Percentiles rank a stretch among this genome's conserved stretches.
phyloP scores from a whole-genome alignment of 2,888 invertebrate genomes.

The Athetis lepigone region DNA sequence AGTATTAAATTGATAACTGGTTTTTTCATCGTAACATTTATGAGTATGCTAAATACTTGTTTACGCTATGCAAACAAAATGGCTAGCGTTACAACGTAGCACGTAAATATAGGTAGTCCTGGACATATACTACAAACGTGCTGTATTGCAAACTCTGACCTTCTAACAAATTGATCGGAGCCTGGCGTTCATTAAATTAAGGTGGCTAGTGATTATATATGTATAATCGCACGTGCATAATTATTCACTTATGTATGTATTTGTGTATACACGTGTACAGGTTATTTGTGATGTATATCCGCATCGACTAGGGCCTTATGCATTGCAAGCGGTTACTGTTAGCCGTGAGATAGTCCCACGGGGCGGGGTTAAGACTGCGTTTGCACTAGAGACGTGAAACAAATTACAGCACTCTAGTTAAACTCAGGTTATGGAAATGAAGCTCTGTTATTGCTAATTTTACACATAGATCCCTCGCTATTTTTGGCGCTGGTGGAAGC shows the following conservation, averaged over 20 bases:
- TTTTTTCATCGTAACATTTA: neutral
- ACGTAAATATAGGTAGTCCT: neutral
- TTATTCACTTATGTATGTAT: neutral
- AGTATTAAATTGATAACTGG: neutral
- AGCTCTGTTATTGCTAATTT: too few species aligned
- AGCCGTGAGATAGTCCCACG: neutral
- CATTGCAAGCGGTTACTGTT: neutral
- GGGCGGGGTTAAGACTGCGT: too few species aligned
- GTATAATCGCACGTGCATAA: neutral
- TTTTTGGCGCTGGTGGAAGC: too few species aligned
- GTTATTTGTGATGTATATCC: neutral
- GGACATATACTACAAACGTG: constrained; percentile 15
- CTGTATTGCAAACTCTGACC: constrained; percentile 15
- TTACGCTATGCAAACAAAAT: constrained; percentile 14
- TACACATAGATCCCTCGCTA: too few species aligned
- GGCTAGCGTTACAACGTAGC: neutral
- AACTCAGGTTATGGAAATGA: too few species aligned
- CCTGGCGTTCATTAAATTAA: constrained; percentile 38
- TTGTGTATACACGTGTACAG: neutral
- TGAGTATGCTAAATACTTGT: constrained; percentile 4
- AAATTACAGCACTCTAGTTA: too few species aligned
- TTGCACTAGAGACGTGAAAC: too few species aligned
- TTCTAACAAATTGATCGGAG: constrained; percentile 36
- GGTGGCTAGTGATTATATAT: neutral
- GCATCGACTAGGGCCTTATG: constrained; percentile 3